A percentile compares a stretch with the other conserved stretches of the same genome.
Evolutionary conservation across 2,888 invertebrate species (phyloP).

Genomic region (Eudasyphora cyanicolor): DNA sequence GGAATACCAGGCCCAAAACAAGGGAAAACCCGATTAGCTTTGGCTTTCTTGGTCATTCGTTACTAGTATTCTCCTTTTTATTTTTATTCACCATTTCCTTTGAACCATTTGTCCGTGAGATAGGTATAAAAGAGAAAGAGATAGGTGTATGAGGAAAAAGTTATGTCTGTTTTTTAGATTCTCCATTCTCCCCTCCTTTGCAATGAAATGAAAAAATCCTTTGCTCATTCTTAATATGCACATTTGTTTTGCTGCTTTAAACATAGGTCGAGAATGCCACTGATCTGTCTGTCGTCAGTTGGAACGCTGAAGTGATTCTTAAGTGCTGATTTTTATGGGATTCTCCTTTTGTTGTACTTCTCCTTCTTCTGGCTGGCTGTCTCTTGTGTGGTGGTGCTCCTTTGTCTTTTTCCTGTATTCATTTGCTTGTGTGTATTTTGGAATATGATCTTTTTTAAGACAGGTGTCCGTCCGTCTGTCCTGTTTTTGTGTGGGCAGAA

Average conservation of each 20-base stretch:
- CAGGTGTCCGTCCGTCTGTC: constrained; percentile 58
- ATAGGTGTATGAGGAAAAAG: not conserved
- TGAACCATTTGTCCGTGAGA: not conserved
- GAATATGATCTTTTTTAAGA: constrained; percentile 58
- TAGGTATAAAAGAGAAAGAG: not conserved
- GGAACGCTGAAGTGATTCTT: constrained; percentile 1
- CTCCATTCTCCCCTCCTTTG: not conserved
- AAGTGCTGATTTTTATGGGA: constrained; percentile 40
- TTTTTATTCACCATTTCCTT: not conserved
- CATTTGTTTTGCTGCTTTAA: not conserved
- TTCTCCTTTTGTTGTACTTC: constrained; percentile 33
- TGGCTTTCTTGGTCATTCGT: not conserved
- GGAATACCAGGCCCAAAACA: too few relatives aligned
- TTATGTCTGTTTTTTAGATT: not conserved
- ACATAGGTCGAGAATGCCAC: not conserved
- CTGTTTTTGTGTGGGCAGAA: not conserved
- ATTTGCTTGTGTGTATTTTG: constrained; percentile 41
- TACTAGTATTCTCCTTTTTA: constrained; percentile 12
- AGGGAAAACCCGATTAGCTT: constrained; percentile 26
- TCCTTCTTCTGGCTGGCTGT: constrained; percentile 3
- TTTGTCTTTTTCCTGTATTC: constrained; percentile 2
- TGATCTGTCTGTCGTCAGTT: too few relatives aligned
- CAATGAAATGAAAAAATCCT: not conserved
- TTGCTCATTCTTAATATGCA: not conserved
- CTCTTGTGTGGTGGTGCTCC: too few relatives aligned